phyloP scores from a whole-genome alignment of 1,140 invertebrate genomes.

The Aphaenogaster ashmeadi region DNA sequence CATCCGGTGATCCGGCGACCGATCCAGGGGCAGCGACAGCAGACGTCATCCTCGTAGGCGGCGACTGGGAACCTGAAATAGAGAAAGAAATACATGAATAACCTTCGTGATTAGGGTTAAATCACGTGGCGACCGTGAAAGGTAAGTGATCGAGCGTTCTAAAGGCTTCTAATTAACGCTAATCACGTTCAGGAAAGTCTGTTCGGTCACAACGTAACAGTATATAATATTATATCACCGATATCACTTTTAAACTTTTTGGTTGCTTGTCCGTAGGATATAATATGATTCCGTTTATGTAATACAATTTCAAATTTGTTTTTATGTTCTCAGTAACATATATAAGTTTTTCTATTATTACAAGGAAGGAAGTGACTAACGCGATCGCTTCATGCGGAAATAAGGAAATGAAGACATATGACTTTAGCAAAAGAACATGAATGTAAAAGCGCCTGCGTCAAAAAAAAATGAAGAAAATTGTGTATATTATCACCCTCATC shows the following conservation, averaged over 20 bases:
- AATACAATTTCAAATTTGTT: too few relatives aligned
- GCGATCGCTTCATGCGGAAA: neutral
- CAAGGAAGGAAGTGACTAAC: neutral
- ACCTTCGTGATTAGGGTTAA: too few relatives aligned
- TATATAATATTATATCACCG: neutral
- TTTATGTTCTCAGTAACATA: neutral
- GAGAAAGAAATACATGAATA: rapidly evolving
- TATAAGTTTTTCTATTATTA: slow-evolving; percentile 13
- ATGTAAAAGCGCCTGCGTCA: neutral
- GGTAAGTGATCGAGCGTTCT: too few relatives aligned
- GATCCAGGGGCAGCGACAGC: too few relatives aligned
- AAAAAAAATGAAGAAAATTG: neutral
- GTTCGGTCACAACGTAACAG: too few relatives aligned
- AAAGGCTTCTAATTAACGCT: too few relatives aligned
- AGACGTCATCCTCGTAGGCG: too few relatives aligned
- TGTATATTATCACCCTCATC: neutral
- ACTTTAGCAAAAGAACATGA: neutral
- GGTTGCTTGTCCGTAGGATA: neutral
- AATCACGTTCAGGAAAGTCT: too few relatives aligned
- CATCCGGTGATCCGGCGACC: too few relatives aligned
- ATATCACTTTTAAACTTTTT: neutral
- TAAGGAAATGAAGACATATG: neutral
- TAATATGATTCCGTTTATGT: too few relatives aligned
- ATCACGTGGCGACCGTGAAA: too few relatives aligned
- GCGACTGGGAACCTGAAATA: too few relatives aligned